Evolutionary conservation across 2,888 invertebrate genomes (phyloP).

Genomic region (Congeria kusceri): DNA sequence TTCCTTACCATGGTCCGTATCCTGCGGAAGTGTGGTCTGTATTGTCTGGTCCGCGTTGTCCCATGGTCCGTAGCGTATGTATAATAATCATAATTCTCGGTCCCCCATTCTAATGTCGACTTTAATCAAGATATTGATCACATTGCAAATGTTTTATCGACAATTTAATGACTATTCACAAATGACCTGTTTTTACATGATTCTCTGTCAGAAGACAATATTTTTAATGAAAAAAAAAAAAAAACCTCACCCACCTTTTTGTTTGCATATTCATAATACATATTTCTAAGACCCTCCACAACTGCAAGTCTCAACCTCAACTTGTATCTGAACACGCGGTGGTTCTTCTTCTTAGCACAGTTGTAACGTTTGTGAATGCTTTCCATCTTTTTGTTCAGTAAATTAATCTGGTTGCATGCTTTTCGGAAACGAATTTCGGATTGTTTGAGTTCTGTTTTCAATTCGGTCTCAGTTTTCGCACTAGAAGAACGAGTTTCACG

Average conservation of each 20-base stretch:
- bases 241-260: conserved; percentile 47
- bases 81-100: too few relatives aligned
- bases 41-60: too few relatives aligned
- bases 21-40: too few relatives aligned
- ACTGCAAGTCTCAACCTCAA: conserved; percentile 56
- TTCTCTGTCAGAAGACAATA: too few relatives aligned
- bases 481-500: conserved; percentile 47
- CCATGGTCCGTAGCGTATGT: too few relatives aligned
- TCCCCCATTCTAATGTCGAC: too few relatives aligned
- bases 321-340: conserved; percentile 61
- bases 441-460: conserved; percentile 61
- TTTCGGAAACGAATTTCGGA: conserved; percentile 60
- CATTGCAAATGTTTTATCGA: too few relatives aligned
- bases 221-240: too few relatives aligned
- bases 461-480: conserved; percentile 36
- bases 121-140: too few relatives aligned
- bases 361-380: conserved; percentile 65
- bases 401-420: conserved; percentile 64
- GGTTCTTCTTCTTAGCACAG: conserved; percentile 66
- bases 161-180: too few relatives aligned
- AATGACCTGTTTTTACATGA: too few relatives aligned
- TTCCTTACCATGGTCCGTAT: too few relatives aligned
- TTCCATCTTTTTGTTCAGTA: conserved; percentile 64
- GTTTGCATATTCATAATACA: conserved; percentile 66
- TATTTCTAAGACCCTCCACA: conserved; percentile 60